Conservation (phyloP, 2,888 invertebrate species). For the Odontothrips loti region DNA sequence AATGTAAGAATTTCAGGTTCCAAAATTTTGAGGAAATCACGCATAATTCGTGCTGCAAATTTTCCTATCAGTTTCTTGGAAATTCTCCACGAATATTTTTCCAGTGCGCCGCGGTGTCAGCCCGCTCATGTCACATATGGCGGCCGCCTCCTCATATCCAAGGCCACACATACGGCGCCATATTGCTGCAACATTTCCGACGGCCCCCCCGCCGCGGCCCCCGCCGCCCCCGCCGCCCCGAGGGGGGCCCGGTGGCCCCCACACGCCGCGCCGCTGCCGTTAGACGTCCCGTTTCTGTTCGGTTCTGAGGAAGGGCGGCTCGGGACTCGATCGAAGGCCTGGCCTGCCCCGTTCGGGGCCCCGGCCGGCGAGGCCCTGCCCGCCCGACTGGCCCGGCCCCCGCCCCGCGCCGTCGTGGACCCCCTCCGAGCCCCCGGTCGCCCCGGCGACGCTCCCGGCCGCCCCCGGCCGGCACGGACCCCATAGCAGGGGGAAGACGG, state of each 20-base stretch:
- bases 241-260: no score
- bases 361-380: not conserved
- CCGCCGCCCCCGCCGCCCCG: not conserved
- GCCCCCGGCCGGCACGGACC: not conserved
- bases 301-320: slow-evolving; percentile 25
- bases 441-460: not conserved
- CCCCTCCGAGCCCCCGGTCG: not conserved
- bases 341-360: not conserved
- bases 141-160: slow-evolving; percentile 4
- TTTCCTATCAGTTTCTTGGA: no score
- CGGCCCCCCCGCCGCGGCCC: not conserved
- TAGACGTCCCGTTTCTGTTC: slow-evolving; percentile 20
- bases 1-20: no score
- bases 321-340: slow-evolving; percentile 18
- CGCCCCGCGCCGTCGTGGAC: not conserved
- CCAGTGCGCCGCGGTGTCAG: not conserved
- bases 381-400: not conserved
- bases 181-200: not conserved
- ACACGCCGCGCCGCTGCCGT: not conserved
- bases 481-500: not conserved
- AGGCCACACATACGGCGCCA: slow-evolving; percentile 10
- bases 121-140: slow-evolving; percentile 4
- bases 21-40: no score
- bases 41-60: no score
- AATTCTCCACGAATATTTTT: no score